phyloP scores from a whole-genome alignment of 2,888 invertebrate species.

The Orthosia gracilis region DNA sequence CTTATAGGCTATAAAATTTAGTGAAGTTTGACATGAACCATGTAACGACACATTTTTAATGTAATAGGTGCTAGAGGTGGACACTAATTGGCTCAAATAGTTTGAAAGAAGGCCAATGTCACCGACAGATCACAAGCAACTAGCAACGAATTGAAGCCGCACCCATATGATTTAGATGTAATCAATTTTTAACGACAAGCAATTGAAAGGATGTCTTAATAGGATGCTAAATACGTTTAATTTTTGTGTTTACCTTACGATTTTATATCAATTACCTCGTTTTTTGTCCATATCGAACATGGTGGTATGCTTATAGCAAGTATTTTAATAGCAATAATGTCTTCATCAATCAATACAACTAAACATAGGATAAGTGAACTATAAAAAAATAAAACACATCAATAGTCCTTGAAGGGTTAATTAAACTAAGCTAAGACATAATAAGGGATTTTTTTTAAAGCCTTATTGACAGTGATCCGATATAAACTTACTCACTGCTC shows the following conservation, averaged over 20 bases:
- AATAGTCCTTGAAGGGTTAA: not conserved
- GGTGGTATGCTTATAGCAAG: not conserved
- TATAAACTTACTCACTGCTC: not conserved
- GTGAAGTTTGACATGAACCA: slow-evolving; percentile 45
- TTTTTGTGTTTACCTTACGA: slow-evolving; percentile 23
- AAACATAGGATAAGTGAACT: not conserved
- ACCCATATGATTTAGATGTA: slow-evolving; percentile 65
- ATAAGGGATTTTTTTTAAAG: not conserved
- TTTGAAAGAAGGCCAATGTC: slow-evolving; percentile 80
- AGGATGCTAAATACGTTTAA: slow-evolving; percentile 23
- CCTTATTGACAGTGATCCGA: no score
- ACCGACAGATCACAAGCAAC: slow-evolving; percentile 63
- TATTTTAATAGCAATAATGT: slow-evolving; percentile 27
- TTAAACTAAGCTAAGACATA: not conserved
- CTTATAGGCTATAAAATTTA: slow-evolving; percentile 45
- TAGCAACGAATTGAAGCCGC: slow-evolving; percentile 63
- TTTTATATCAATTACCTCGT: slow-evolving; percentile 12
- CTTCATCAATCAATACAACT: slow-evolving; percentile 17
- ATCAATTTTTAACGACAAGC: slow-evolving; percentile 54
- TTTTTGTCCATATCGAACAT: slow-evolving; percentile 5
- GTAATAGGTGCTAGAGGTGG: slow-evolving; percentile 51
- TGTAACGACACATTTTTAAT: slow-evolving; percentile 36
- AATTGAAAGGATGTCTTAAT: slow-evolving; percentile 47
- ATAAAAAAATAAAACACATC: slow-evolving; percentile 1
- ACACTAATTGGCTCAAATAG: slow-evolving; percentile 72